Base-by-base conservation (phyloP, 23 tunicate genomes). In the Oikopleura vanhoeffeni region DNA sequence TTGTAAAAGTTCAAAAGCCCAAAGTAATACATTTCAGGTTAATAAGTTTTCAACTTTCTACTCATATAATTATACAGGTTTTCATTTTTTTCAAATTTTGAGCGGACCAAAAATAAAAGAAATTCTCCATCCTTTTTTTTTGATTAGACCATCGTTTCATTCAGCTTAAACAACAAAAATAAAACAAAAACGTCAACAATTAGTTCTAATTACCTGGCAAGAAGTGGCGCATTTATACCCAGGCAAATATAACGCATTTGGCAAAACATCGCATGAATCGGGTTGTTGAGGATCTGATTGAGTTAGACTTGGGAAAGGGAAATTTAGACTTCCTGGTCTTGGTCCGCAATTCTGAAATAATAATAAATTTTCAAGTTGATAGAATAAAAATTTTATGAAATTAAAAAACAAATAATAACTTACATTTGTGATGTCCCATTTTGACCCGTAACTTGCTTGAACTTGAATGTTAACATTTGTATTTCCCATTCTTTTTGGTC, bases 301-400 rank as follows among this genome's bases (percentile, higher is more conserved):
- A 8, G 13, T 24, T 8, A 8, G 18, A 8, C 64, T 13, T 24
- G 64, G 64, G 24, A 49, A 49, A 38, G 79, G 79, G 38, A 18
- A 71, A 2, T 13, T 28, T 30, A 71, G 2, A 18, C 79, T 38
- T 33, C 79, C 79, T 28, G 79, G 79, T 71, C 79, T 33, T 33
- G 79, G 79, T 71, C 79, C 79, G 79, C 79, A 71, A 38, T 71
- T 71, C 79, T 71, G 32, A 30, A 32, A n/a, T n/a, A n/a, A n/a
- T n/a, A n/a, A n/a, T n/a, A n/a, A n/a, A n/a, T n/a, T n/a, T n/a
- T n/a, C n/a, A n/a, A n/a, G n/a, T n/a, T n/a, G n/a, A n/a, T n/a
- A n/a, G n/a, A n/a, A n/a, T n/a, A n/a, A n/a, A n/a, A n/a, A n/a
- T n/a, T n/a, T n/a, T n/a, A n/a, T n/a, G n/a, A n/a, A n/a, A n/a